Conservation (phyloP, 1,140 invertebrate species). For the Aphaenogaster floridana region DNA sequence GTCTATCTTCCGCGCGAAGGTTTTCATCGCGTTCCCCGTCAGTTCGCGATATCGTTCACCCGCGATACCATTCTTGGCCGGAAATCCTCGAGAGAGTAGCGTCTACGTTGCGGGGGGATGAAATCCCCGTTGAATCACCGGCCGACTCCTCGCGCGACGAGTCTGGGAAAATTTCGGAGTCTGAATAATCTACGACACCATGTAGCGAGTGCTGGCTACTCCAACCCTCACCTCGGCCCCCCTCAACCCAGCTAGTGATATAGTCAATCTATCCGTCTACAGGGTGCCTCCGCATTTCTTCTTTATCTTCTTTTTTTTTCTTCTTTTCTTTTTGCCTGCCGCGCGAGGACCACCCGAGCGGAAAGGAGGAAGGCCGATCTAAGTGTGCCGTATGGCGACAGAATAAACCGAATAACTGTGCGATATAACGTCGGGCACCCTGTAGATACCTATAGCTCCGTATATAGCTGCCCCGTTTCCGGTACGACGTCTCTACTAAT, state of each 20-base stretch:
- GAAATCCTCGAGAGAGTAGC: neutral
- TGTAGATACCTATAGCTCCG: slow-evolving; percentile 62
- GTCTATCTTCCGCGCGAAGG: neutral
- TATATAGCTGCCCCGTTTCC: slow-evolving; percentile 57
- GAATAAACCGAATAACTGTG: slow-evolving; percentile 24
- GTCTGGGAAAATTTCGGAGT: slow-evolving; percentile 75
- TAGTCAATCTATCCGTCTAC: slow-evolving; percentile 70
- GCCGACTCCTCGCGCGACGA: slow-evolving; percentile 41
- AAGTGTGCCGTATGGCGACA: slow-evolving; percentile 33
- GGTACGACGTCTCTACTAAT: slow-evolving; percentile 35
- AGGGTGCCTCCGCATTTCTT: slow-evolving; percentile 56
- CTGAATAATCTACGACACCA: slow-evolving; percentile 80
- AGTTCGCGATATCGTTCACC: neutral
- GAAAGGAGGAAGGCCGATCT: slow-evolving; percentile 64
- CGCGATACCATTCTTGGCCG: neutral
- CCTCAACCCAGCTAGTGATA: slow-evolving; percentile 84
- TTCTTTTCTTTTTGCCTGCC: neutral
- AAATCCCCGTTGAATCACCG: slow-evolving; percentile 3
- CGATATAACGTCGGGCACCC: slow-evolving; percentile 60
- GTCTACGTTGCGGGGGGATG: neutral
- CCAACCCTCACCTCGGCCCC: slow-evolving; percentile 85
- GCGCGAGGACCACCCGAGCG: slow-evolving; percentile 32
- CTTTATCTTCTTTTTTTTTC: neutral
- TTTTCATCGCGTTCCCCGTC: neutral
- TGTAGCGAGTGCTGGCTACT: slow-evolving; percentile 84